Percentiles rank a stretch among this genome's conserved stretches.
Evolutionary conservation across 2,888 invertebrate genomes (phyloP).

Genomic region (Lacanobia wlatinum): DNA sequence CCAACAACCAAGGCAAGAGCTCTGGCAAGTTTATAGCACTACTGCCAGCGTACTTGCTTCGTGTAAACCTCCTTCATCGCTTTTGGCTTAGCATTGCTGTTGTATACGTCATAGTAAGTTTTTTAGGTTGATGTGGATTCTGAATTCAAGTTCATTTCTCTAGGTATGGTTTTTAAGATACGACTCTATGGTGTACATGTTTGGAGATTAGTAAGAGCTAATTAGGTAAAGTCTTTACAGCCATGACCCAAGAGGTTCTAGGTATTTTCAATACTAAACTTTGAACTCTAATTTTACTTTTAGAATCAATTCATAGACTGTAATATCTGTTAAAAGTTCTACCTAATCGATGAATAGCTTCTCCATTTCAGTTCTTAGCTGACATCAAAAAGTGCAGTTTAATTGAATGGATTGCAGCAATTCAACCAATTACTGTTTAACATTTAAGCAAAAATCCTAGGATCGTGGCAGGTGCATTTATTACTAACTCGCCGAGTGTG

Average conservation of each 20-base stretch:
- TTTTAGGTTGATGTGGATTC: background rate
- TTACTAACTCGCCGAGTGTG: constrained; percentile 23
- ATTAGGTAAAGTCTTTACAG: background rate
- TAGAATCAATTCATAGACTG: background rate
- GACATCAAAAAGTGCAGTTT: background rate
- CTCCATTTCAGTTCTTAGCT: too few relatives aligned
- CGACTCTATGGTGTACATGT: background rate
- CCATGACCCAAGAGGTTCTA: background rate
- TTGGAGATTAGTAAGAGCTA: background rate
- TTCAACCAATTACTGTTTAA: background rate
- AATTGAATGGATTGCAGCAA: background rate
- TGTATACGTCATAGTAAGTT: background rate
- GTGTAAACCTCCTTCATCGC: background rate
- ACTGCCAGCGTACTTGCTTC: background rate
- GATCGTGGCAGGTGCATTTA: constrained; percentile 36
- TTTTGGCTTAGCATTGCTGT: background rate
- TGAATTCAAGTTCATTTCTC: background rate
- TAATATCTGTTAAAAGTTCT: background rate
- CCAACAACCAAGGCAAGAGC: too few relatives aligned
- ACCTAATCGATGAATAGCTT: background rate
- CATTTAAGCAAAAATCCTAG: background rate
- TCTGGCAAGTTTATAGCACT: background rate
- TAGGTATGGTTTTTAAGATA: background rate
- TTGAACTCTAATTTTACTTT: background rate
- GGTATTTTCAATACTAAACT: background rate